Percentiles rank a stretch among this genome's conserved stretches.
These are phyloP conservation scores for Athalia circularis DNA, from an alignment of 2,888 invertebrate species.

Conservation along the genomic window DNA sequence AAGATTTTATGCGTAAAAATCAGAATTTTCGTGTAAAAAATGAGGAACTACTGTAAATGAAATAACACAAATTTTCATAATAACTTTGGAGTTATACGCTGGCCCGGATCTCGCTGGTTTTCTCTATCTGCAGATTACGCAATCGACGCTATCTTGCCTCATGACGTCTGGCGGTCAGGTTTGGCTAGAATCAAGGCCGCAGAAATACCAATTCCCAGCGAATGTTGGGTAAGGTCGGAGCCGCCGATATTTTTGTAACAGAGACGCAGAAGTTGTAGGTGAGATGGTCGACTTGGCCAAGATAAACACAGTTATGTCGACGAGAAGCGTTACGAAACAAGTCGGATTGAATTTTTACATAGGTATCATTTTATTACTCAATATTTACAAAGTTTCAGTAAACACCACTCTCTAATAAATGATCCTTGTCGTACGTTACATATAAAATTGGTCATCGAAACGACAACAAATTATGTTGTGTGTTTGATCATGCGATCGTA, in stretches of 20 bases:
- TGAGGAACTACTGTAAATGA: too few species aligned
- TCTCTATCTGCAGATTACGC: neutral
- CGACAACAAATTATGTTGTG: neutral
- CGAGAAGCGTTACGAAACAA: neutral
- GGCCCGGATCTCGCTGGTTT: neutral
- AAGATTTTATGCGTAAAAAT: too few species aligned
- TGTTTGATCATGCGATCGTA: neutral
- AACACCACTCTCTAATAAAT: conserved; percentile 49
- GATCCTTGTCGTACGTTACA: neutral
- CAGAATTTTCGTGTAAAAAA: too few species aligned
- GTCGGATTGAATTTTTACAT: conserved; percentile 3
- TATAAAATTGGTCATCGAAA: conserved; percentile 57
- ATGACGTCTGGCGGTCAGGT: conserved; percentile 18
- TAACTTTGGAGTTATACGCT: neutral
- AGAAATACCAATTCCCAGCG: neutral
- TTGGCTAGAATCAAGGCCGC: neutral
- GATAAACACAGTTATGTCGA: conserved; percentile 28
- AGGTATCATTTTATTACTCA: conserved; percentile 56
- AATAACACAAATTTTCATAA: too few species aligned
- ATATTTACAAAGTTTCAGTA: conserved; percentile 63
- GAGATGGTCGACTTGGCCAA: conserved; percentile 25
- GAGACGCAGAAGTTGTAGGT: conserved; percentile 56
- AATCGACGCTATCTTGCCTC: neutral
- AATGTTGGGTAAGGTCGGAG: conserved; percentile 64
- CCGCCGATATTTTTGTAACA: conserved; percentile 66